Conservation (phyloP, 2,888 invertebrate genomes). For the Desoria tigrina region DNA sequence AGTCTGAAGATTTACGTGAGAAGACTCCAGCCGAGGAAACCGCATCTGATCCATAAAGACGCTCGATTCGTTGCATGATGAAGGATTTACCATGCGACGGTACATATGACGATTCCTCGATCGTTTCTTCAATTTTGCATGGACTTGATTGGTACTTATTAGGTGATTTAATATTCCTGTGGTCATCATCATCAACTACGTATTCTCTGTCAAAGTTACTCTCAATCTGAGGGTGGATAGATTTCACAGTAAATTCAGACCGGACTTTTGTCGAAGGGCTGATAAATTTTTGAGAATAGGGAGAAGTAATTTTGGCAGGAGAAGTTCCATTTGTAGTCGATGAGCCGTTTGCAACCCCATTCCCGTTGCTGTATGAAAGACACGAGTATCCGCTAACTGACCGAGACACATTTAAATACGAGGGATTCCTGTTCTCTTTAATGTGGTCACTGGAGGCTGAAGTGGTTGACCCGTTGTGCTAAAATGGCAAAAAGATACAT, state of each 20-base stretch:
- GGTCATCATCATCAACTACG: not conserved
- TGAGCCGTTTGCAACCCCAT: conserved; percentile 28
- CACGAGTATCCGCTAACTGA: conserved; percentile 88
- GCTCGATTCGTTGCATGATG: conserved; percentile 84
- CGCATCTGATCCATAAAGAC: conserved; percentile 84
- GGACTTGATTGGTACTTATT: not conserved
- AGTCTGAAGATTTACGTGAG: conserved; percentile 55
- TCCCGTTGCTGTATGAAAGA: conserved; percentile 49
- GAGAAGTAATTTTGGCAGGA: not conserved
- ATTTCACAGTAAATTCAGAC: conserved; percentile 15
- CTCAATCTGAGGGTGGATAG: not conserved
- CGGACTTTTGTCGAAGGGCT: conserved; percentile 29
- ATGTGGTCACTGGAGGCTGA: conserved; percentile 26
- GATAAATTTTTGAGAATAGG: conserved; percentile 19
- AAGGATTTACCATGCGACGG: conserved; percentile 63
- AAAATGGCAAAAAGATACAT: conserved; percentile 4
- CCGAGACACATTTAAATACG: conserved; percentile 83
- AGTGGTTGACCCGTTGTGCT: conserved; percentile 24
- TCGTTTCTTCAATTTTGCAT: conserved; percentile 12
- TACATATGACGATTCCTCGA: conserved; percentile 20
- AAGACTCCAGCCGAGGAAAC: conserved; percentile 66
- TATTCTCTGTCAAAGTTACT: not conserved
- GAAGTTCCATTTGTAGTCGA: conserved; percentile 16
- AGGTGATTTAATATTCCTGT: conserved; percentile 2
- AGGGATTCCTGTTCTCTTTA: conserved; percentile 65